These are phyloP conservation scores for Arctocebus calabarensis DNA, from an alignment of 2,797 vertebrate species.

Conservation along the genomic window DNA sequence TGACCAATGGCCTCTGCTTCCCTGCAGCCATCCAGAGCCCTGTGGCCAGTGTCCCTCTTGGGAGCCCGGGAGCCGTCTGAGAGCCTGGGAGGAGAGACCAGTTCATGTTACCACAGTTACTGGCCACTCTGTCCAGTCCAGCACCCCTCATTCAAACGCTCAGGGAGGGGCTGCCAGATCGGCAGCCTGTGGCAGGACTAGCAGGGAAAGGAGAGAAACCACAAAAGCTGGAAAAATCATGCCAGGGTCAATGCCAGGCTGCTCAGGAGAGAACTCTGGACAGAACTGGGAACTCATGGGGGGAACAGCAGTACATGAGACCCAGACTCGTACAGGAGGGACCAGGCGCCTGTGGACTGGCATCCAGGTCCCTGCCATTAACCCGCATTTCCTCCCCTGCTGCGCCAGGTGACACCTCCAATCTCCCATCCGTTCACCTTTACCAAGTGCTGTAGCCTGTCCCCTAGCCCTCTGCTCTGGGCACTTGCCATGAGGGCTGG, in stretches of 20 bases:
- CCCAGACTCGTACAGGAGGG: not conserved
- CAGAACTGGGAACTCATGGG: too few species aligned
- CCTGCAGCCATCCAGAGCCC: not conserved
- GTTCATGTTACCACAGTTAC: too few species aligned
- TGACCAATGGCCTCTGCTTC: accelerated
- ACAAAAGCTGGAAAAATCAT: not conserved
- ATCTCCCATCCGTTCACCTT: accelerated
- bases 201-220: not conserved
- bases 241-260: not conserved
- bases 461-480: not conserved
- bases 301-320: not conserved
- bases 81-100: not conserved
- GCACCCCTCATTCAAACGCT: accelerated
- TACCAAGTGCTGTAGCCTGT: accelerated
- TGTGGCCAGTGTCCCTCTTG: not conserved
- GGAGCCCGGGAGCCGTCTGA: accelerated
- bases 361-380: accelerated
- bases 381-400: too few species aligned
- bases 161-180: not conserved
- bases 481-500: accelerated
- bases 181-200: accelerated
- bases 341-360: accelerated
- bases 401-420: accelerated
- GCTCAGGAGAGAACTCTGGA: not conserved
- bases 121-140: accelerated